phyloP scores from a whole-genome alignment of 1,140 invertebrate genomes.

The Potamilus streckersoni region DNA sequence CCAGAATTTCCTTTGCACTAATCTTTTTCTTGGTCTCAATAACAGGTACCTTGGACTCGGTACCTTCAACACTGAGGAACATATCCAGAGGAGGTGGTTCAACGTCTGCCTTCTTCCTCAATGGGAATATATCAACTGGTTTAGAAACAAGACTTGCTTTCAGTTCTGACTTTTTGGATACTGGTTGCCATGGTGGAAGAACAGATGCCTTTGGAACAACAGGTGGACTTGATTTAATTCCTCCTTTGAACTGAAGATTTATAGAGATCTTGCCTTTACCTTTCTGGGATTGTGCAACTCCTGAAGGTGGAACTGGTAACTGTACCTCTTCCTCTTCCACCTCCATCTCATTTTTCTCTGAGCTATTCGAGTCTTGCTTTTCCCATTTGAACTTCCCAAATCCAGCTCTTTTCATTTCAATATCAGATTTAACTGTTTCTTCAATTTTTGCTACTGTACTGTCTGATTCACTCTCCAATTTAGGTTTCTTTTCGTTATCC shows the following conservation, averaged over 20 bases:
- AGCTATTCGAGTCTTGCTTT: background rate
- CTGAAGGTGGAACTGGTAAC: background rate
- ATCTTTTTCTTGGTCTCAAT: slow-evolving; percentile 32
- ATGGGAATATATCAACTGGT: slow-evolving; percentile 3
- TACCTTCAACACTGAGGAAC: slow-evolving; percentile 37
- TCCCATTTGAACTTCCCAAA: background rate
- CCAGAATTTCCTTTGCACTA: slow-evolving; percentile 32
- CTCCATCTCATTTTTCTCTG: background rate
- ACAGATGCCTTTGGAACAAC: slow-evolving; percentile 28
- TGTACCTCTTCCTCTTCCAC: slow-evolving; percentile 5
- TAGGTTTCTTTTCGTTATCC: slow-evolving; percentile 23
- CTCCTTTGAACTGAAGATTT: slow-evolving; percentile 12
- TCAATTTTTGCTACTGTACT: slow-evolving; percentile 1
- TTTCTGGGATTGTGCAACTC: background rate
- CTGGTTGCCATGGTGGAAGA: slow-evolving; percentile 49
- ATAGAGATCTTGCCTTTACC: slow-evolving; percentile 22
- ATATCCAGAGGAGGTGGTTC: slow-evolving; percentile 37
- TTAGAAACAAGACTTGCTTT: background rate
- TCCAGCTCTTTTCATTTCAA: slow-evolving; percentile 2
- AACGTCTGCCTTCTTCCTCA: slow-evolving; percentile 3
- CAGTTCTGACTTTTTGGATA: slow-evolving; percentile 34
- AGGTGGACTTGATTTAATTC: slow-evolving; percentile 12
- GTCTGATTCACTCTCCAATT: slow-evolving; percentile 11
- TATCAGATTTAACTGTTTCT: too few species aligned
- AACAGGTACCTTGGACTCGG: slow-evolving; percentile 31